Evolutionary conservation across 2,113 vertebrate genomes (phyloP), one percentile per base, ranked within the genome.

Genomic region (Acanthisitta chloris): DNA sequence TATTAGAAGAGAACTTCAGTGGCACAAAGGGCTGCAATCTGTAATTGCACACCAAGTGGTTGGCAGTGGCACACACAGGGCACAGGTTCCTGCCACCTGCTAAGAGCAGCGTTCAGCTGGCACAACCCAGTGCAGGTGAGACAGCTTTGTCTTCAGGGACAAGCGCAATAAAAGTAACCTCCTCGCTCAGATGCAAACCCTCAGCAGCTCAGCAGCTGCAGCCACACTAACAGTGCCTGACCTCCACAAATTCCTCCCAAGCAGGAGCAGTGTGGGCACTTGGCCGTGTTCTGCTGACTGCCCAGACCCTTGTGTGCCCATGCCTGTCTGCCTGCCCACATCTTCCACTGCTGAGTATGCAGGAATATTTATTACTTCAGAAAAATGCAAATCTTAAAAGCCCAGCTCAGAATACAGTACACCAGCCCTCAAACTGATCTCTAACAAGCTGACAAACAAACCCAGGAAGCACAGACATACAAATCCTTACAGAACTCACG

Each of bases 391-490:
- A 10, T 8, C 26, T 43, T 81, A 88, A 81, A 86, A 88, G 38
- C 6, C n/a, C 72, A 82, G 29, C 54, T 88, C 64, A 71, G 43
- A 62, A 81, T 31, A 69, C 25, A 72, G 45, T 8, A 80, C 11
- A 76, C 8, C 26, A 66, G 13, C 18, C 51, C 33, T 73, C 80
- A 48, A 82, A 70, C 26, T 31, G 12, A 73, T 24, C 16, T 70
- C 58, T 58, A 46, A 13, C 12, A 59, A 45, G 10, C 2, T 74
- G 11, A 36, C 57, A 64, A 48, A 43, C 48, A 79, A 71, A 90
- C 65, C 17, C 0, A 0, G 12, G 45, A 92, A 72, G 8, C 12
- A n/a, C 34, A 8, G 3, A 9, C 2, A 7, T 16, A 59, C 31
- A 65, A 67, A 79, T 65, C 18, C 15, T 55, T 40, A 52, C 10